Conservation (phyloP, 2,797 vertebrate genomes). For the Taenioides sp. region DNA sequence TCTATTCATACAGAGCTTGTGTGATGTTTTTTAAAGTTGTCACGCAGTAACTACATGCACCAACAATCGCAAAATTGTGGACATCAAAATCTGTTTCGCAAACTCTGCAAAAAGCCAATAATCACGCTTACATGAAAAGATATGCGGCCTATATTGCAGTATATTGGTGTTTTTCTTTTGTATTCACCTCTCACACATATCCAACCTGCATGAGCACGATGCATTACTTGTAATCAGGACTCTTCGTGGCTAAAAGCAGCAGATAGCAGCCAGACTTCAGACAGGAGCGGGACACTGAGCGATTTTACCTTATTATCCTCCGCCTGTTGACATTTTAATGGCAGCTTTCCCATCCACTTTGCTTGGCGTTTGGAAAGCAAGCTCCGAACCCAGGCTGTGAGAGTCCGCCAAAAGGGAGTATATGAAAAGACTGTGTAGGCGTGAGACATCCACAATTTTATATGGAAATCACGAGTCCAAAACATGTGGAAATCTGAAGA, state of each 20-base stretch:
- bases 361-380: slow-evolving; percentile 8
- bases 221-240: slow-evolving; percentile 6
- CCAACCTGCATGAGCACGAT: not conserved
- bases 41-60: not conserved
- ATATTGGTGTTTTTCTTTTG: slow-evolving; percentile 4
- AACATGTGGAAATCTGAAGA: not conserved
- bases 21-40: not conserved
- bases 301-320: slow-evolving; percentile 17
- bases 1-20: no score
- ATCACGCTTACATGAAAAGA: not conserved
- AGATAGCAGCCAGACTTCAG: not conserved
- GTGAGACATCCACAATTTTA: not conserved
- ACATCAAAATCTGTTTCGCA: not conserved
- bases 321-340: slow-evolving; percentile 14
- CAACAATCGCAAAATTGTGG: not conserved
- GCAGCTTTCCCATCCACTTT: slow-evolving; percentile 7
- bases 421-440: not conserved
- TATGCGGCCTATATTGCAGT: not conserved
- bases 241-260: slow-evolving; percentile 6
- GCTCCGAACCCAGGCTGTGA: not conserved
- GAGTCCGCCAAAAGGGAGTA: not conserved
- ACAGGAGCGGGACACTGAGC: not conserved
- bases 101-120: not conserved
- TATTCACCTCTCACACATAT: slow-evolving; percentile 6
- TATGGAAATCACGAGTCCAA: not conserved